phyloP scores from a whole-genome alignment of 2,113 vertebrate genomes.

The Spea bombifrons region DNA sequence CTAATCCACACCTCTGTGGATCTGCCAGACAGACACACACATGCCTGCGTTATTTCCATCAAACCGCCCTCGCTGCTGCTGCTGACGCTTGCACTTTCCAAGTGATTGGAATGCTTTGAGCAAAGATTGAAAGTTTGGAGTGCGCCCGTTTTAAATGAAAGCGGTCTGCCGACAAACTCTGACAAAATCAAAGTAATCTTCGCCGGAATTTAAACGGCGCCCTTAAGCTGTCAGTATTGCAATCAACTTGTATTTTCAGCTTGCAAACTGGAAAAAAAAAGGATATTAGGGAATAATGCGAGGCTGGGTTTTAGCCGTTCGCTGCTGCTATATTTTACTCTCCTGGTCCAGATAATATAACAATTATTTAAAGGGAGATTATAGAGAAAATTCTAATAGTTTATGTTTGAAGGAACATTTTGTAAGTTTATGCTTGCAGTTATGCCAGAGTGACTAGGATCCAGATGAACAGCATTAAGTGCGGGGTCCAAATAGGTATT shows the following conservation, averaged over 20 bases:
- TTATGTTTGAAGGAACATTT: too few species aligned
- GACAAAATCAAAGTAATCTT: conserved; percentile 42
- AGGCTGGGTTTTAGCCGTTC: background rate
- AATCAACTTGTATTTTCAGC: conserved; percentile 36
- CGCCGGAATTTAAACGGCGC: conserved; percentile 16
- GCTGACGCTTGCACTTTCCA: conserved; percentile 34
- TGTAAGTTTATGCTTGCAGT: too few species aligned
- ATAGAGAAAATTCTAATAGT: too few species aligned
- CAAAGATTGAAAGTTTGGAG: conserved; percentile 30
- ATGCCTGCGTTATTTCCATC: conserved; percentile 31
- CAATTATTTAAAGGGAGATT: too few species aligned
- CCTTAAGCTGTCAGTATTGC: conserved; percentile 39
- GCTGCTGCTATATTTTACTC: conserved; percentile 21
- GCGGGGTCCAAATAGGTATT: too few species aligned
- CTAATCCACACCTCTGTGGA: conserved; percentile 23
- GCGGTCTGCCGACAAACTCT: conserved; percentile 17
- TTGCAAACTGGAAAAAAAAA: conserved; percentile 11
- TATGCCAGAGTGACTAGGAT: too few species aligned
- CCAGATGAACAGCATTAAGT: too few species aligned
- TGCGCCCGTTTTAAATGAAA: conserved; percentile 33
- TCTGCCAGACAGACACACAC: conserved; percentile 7
- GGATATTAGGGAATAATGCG: conserved; percentile 36
- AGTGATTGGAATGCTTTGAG: conserved; percentile 17
- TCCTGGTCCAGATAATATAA: background rate
- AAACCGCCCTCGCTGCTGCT: conserved; percentile 12